Conservation (phyloP, 2,888 invertebrate species). For the Cybosia mesomella region DNA sequence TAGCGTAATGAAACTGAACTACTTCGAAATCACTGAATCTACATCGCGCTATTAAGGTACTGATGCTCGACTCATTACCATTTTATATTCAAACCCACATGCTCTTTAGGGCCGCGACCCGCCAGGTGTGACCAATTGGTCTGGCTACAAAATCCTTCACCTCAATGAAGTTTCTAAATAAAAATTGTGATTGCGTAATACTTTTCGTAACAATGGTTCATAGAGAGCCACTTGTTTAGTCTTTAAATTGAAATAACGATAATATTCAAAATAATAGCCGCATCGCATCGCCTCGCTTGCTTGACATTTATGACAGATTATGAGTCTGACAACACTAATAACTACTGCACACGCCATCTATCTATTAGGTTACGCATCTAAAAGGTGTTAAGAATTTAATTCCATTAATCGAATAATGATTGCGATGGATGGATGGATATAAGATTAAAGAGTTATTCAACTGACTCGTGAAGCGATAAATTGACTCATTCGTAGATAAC, state of each 20-base stretch:
- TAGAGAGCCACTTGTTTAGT: slow-evolving; percentile 73
- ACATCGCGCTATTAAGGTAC: background rate
- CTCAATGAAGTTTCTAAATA: slow-evolving; percentile 34
- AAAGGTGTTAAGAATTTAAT: slow-evolving; percentile 68
- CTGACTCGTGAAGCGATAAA: slow-evolving; percentile 55
- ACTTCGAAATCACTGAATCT: background rate
- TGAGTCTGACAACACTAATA: slow-evolving; percentile 78
- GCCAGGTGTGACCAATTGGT: background rate
- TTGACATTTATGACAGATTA: slow-evolving; percentile 85
- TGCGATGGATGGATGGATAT: slow-evolving; percentile 63
- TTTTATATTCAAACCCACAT: background rate
- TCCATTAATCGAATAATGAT: slow-evolving; percentile 77
- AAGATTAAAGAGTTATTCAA: slow-evolving; percentile 57
- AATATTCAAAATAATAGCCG: slow-evolving; percentile 75
- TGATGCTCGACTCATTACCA: background rate
- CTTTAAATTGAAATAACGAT: slow-evolving; percentile 74
- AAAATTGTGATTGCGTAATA: slow-evolving; percentile 74
- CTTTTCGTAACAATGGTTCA: slow-evolving; percentile 70
- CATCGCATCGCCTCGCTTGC: slow-evolving; percentile 68
- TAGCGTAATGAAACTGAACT: too few relatives aligned
- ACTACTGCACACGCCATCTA: slow-evolving; percentile 79
- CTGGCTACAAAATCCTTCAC: background rate
- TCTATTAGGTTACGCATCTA: slow-evolving; percentile 79
- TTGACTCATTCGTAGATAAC: slow-evolving; percentile 43
- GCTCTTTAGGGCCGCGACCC: background rate